A percentile compares a stretch with the other conserved stretches of the same genome.
Evolutionary conservation across 2,888 invertebrate species (phyloP).

Genomic region (Coelopa pilipes): DNA sequence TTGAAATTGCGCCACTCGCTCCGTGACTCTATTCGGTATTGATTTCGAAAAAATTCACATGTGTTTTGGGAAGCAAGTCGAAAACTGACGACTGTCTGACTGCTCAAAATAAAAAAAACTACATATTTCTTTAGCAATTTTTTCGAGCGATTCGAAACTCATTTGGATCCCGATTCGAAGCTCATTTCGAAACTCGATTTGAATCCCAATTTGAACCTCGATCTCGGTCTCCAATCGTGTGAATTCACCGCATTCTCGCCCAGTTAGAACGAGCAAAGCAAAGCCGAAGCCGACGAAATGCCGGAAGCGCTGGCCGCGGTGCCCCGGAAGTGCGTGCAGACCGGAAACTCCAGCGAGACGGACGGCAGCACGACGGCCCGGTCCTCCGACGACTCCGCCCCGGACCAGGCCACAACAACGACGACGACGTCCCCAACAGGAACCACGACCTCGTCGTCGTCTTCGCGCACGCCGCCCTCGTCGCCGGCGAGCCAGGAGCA

Average conservation of each 20-base stretch:
- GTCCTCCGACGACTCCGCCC: slow-evolving; percentile 30
- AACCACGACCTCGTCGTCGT: slow-evolving; percentile 5
- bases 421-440: background rate
- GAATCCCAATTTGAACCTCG: too few relatives aligned
- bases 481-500: slow-evolving; percentile 14
- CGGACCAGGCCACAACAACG: background rate
- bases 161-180: too few relatives aligned
- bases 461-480: background rate
- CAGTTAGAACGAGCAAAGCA: background rate
- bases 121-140: too few relatives aligned
- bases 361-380: slow-evolving; percentile 38
- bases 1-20: too few relatives aligned
- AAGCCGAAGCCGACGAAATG: slow-evolving; percentile 36
- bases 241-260: background rate
- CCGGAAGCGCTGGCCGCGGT: slow-evolving; percentile 42
- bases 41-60: too few relatives aligned
- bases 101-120: too few relatives aligned
- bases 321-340: slow-evolving; percentile 39
- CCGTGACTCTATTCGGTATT: too few relatives aligned
- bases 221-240: too few relatives aligned
- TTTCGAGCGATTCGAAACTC: too few relatives aligned
- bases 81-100: too few relatives aligned
- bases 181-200: too few relatives aligned
- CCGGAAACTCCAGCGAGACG: slow-evolving; percentile 42
- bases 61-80: too few relatives aligned